phyloP scores from a whole-genome alignment of 92 coral and sea anemone species.

The Nematostella vectensis region DNA sequence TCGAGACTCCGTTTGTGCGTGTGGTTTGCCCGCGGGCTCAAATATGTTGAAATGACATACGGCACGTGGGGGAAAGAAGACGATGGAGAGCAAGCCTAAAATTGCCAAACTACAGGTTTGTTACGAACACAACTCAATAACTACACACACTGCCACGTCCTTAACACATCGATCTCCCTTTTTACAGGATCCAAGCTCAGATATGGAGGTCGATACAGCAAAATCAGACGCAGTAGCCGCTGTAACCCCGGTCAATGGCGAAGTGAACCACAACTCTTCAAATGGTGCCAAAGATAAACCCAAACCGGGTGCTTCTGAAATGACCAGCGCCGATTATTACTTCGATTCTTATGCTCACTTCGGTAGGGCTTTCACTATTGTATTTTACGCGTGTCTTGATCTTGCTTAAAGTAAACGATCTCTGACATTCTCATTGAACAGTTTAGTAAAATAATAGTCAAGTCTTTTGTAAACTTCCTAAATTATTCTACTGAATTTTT shows the following conservation, averaged over 20 bases:
- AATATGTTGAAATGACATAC: slow-evolving; percentile 23
- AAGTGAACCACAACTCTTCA: slow-evolving; percentile 17
- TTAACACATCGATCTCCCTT: no score
- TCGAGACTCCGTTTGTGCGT: no score
- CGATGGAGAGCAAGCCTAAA: slow-evolving; percentile 70
- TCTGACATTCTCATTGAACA: no score
- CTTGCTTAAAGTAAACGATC: no score
- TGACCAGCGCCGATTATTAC: slow-evolving; percentile 98
- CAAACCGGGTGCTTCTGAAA: slow-evolving; percentile 54
- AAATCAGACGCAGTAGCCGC: slow-evolving; percentile 25
- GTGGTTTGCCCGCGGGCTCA: slow-evolving; percentile 59
- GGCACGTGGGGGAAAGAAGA: slow-evolving; percentile 28
- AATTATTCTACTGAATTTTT: no score
- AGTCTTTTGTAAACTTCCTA: no score
- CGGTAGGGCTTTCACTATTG: no score
- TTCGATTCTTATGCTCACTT: slow-evolving; percentile 98
- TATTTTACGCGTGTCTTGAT: neutral
- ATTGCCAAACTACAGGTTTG: slow-evolving; percentile 83
- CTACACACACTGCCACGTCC: no score
- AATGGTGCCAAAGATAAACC: slow-evolving; percentile 4
- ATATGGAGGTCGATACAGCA: slow-evolving; percentile 59
- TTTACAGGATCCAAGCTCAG: slow-evolving; percentile 41
- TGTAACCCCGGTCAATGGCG: slow-evolving; percentile 16
- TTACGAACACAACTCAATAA: no score
- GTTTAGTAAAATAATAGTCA: no score